Evolutionary conservation across 1,140 invertebrate species (phyloP).

Genomic region (Chironomus striatipennis): DNA sequence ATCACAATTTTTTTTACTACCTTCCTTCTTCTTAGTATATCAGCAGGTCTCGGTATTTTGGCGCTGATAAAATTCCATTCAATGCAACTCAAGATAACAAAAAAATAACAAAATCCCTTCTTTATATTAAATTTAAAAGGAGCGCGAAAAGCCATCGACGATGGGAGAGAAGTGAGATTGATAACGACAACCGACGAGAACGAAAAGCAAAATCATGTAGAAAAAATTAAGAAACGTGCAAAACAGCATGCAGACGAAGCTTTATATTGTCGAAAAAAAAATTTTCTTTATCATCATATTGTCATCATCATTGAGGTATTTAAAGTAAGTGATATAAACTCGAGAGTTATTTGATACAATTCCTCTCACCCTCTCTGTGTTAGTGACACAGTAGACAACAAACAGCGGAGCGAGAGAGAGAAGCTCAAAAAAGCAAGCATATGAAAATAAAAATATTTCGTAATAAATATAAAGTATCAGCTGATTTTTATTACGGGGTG

Average conservation of each 20-base stretch:
- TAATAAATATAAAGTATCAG: not conserved
- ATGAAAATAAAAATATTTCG: not conserved
- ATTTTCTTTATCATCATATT: not conserved
- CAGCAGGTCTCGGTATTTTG: too few species aligned
- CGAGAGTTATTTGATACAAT: conserved; percentile 14
- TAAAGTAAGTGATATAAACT: not conserved
- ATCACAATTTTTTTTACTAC: too few species aligned
- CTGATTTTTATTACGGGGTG: not conserved
- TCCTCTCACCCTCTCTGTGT: not conserved
- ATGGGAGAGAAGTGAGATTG: not conserved
- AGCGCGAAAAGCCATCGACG: not conserved
- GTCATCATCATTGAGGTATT: not conserved
- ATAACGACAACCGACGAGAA: not conserved
- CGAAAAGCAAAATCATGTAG: not conserved
- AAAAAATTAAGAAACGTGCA: not conserved
- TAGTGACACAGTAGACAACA: conserved; percentile 5
- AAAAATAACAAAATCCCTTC: too few species aligned
- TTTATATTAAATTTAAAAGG: too few species aligned
- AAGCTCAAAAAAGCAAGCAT: too few species aligned
- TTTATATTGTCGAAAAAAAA: not conserved
- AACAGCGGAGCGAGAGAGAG: not conserved
- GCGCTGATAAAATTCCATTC: too few species aligned
- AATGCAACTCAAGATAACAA: too few species aligned
- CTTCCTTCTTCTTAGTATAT: too few species aligned
- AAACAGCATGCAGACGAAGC: conserved; percentile 18